Percentiles rank a stretch among this genome's conserved stretches.
Conservation (phyloP, 2,797 vertebrate species). For the Thaleichthys pacificus region DNA sequence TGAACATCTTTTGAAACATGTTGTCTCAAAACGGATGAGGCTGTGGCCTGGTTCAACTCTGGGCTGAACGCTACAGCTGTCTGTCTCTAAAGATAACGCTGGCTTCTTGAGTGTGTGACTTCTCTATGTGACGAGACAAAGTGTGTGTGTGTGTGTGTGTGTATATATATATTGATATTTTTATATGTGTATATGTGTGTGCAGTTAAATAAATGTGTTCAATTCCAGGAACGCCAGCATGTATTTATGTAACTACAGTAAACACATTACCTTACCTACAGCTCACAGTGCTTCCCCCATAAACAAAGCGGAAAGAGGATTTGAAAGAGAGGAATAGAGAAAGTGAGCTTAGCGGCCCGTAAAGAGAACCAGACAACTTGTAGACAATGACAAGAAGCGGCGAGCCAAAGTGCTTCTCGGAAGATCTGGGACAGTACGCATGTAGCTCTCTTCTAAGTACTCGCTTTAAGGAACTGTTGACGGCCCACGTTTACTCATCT, state of each 20-base stretch:
- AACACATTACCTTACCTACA: slow-evolving; percentile 10
- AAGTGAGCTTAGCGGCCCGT: neutral
- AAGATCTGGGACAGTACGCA: no score
- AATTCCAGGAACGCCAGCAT: neutral
- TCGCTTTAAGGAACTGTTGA: neutral
- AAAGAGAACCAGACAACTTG: no score
- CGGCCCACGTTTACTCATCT: no score
- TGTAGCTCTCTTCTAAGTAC: no score
- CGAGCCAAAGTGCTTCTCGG: no score
- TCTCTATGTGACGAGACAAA: slow-evolving; percentile 6
- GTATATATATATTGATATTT: neutral
- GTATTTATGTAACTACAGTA: neutral
- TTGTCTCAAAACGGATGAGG: neutral
- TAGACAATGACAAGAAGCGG: no score
- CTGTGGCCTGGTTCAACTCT: slow-evolving; percentile 8
- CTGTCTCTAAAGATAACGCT: slow-evolving; percentile 34
- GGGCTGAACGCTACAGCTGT: neutral
- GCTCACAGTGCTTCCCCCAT: slow-evolving; percentile 9
- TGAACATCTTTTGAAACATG: slow-evolving; percentile 4
- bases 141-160: neutral
- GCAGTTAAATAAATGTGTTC: neutral
- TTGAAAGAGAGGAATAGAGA: slow-evolving; percentile 9
- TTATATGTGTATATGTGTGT: neutral
- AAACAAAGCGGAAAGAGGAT: neutral
- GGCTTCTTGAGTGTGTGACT: neutral